Percentiles rank a stretch among this genome's conserved stretches.
phyloP scores from a whole-genome alignment of 2,888 invertebrate genomes.

The Auanema sp. region DNA sequence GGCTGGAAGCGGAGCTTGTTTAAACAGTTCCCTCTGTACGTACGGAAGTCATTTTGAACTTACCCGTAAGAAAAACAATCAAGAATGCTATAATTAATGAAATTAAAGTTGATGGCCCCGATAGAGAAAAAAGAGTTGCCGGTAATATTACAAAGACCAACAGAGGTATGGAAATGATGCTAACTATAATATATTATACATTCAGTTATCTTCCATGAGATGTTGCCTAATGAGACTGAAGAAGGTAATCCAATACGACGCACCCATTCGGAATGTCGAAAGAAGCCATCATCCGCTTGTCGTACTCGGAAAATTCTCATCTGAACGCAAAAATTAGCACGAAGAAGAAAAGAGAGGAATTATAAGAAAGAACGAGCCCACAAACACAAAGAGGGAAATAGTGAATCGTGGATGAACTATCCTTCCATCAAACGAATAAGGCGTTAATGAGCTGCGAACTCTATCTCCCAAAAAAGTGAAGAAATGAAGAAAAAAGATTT shows the following conservation, averaged over 20 bases:
- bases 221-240: slow-evolving; percentile 25
- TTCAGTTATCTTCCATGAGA: background rate
- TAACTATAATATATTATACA: slow-evolving; percentile 8
- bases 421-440: no score
- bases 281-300: slow-evolving; percentile 35
- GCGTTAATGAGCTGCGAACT: no score
- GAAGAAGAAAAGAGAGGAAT: background rate
- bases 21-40: background rate
- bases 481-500: no score
- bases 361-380: background rate
- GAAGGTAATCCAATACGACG: slow-evolving; percentile 37
- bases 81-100: slow-evolving; percentile 40
- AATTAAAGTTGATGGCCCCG: slow-evolving; percentile 44
- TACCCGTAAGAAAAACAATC: slow-evolving; percentile 30
- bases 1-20: slow-evolving; percentile 22
- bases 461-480: no score
- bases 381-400: no score
- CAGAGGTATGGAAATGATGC: slow-evolving; percentile 15
- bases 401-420: no score
- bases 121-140: slow-evolving; percentile 14
- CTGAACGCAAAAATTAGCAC: background rate
- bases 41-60: background rate
- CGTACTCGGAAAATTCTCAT: slow-evolving; percentile 26
- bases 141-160: slow-evolving; percentile 20
- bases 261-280: slow-evolving; percentile 40